Base-by-base conservation (phyloP, 2,797 vertebrate genomes). In the Parambassis ranga region DNA sequence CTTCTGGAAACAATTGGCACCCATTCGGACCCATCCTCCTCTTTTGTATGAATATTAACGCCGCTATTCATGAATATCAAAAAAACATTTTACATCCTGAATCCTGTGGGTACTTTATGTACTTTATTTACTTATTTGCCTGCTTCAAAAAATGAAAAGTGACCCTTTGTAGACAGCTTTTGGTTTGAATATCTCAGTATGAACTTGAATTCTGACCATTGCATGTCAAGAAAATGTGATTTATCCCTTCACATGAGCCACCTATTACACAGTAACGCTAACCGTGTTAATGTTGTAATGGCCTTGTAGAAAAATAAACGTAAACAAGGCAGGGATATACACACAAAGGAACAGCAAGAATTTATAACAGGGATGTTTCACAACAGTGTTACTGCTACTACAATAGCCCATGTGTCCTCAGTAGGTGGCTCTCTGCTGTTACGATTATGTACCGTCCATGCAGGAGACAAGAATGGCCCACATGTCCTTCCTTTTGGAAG, bases 401-500 rank as follows among this genome's bases (percentile, higher is more conserved):
- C 37, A 16, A 51, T 6, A 10, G 19, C 62, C 53, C 31, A 36
- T n/a, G 39, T 52, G 74, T 72, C 58, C 65, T 61, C 61, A 23
- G 67, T 58, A 53, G 70, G 65, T 75, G 64, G 59, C 43, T 48
- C n/a, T 35, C 44, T 64, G 18, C 39, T 39, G 65, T 52, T 59
- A 38, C 15, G 32, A 42, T 72, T 60, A 56, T 11, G 2, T 57
- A 51, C 67, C 5, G 3, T 62, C 65, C 47, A n/a, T n/a, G n/a
- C n/a, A 14, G 41, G 33, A 75, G 49, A 59, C 48, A 53, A 52
- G 71, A 65, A 79, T 66, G 51, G 28, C 56, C 50, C 20, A 48
- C 58, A 41, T 60, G 74, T 77, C 66, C 67, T 78, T 82, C 41
- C 64, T 43, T 11, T 63, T 46, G 46, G 36, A 66, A 57, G 39